Evolutionary conservation across 2,888 invertebrate genomes (phyloP).

Genomic region (Oeneis ivallda): DNA sequence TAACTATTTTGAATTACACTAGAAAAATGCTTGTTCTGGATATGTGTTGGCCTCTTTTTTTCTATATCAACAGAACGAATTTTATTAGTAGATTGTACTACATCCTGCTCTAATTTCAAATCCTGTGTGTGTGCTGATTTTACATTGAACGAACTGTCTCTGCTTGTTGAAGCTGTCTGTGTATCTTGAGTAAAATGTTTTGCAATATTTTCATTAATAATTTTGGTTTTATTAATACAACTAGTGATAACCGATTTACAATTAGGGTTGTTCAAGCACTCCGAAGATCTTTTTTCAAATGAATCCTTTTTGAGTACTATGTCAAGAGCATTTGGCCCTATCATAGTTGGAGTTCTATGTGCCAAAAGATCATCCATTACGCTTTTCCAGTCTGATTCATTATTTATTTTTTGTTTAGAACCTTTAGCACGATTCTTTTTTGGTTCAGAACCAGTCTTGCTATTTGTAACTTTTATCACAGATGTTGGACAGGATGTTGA

Average conservation of each 20-base stretch:
- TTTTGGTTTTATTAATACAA: conserved; percentile 14
- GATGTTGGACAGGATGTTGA: conserved; percentile 8
- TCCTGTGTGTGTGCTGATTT: not conserved
- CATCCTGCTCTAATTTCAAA: conserved; percentile 11
- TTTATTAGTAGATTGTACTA: conserved; percentile 12
- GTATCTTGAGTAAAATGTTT: conserved; percentile 9
- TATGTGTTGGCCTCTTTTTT: conserved; percentile 18
- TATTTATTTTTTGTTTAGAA: conserved; percentile 24
- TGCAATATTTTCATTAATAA: conserved; percentile 16
- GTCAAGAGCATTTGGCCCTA: conserved; percentile 62
- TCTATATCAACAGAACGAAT: conserved; percentile 4
- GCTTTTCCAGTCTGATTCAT: conserved; percentile 57
- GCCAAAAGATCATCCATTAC: conserved; percentile 65
- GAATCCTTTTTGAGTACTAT: conserved; percentile 58
- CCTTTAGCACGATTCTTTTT: conserved; percentile 32
- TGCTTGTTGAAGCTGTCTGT: conserved; percentile 6
- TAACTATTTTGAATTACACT: conserved; percentile 38
- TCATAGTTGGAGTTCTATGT: conserved; percentile 65
- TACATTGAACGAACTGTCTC: not conserved
- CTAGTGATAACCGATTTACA: conserved; percentile 39
- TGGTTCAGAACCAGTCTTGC: conserved; percentile 13
- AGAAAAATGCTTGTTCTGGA: conserved; percentile 23
- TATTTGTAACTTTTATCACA: conserved; percentile 21
- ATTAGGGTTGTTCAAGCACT: conserved; percentile 43
- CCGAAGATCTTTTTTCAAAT: conserved; percentile 44